Evolutionary conservation across 2,797 vertebrate species (phyloP), one percentile per base, ranked within the genome.

Genomic region (Synanceia verrucosa): DNA sequence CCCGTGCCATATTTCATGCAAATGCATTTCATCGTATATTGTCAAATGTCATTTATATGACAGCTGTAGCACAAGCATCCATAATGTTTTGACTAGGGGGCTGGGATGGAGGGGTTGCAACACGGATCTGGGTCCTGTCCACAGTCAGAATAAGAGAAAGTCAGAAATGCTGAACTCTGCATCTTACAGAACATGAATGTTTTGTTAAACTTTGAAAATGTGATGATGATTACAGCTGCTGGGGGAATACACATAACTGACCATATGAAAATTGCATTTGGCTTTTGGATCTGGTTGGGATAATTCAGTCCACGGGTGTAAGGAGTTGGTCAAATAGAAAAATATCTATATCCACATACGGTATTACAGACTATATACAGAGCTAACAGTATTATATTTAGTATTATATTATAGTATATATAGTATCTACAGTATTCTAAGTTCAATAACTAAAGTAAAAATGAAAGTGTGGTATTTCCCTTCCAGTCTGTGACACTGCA

Each of bases 1-100:
- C 70, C 69, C 0, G 8, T 43, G 59, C 73, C n/a, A 29, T 70
- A 79, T 82, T 86, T 82, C 65, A 88, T 86, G 83, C 78, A 86
- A 89, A 88, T 88, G 53, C 43, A 55, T 87, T 75, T 82, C 73
- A 67, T 83, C 36, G 23, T 78, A 69, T 84, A 73, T 88, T 85
- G 85, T 77, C 52, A 76, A 81, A 88, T 85, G 79, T 77, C 79
- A 88, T 81, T 86, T 51, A 81, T 81, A 47, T 82, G 84, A 89
- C 86, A 85, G 84, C 84, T 87, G 46, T 79, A 79, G 78, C 70
- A 84, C 65, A 79, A 60, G 76, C 70, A 81, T 86, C 66, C 63
- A 77, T 84, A 82, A 89, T 88, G 81, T 82, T 80, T 87, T 76
- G 78, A 82, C 86, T 79, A 23, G 69, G 19, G 60, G 62, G 76